Conservation (phyloP, 1,140 invertebrate genomes). For the Caenorhabditis latens region DNA sequence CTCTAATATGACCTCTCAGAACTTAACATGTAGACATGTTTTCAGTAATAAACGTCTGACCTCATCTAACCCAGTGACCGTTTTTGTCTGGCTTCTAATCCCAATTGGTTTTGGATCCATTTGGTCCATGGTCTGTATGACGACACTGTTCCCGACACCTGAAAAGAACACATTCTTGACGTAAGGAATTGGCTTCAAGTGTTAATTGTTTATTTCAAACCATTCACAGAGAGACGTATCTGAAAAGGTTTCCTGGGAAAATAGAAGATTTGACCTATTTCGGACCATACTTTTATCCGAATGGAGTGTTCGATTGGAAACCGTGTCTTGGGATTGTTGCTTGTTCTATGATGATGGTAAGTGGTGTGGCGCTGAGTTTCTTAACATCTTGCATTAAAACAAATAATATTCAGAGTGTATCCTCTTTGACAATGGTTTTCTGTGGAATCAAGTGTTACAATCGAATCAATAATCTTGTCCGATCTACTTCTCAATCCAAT, state of each 20-base stretch:
- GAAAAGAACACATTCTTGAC: neutral
- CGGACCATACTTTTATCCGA: neutral
- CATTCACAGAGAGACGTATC: neutral
- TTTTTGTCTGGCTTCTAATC: slow-evolving; percentile 1
- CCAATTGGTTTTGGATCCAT: neutral
- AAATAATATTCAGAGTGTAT: neutral
- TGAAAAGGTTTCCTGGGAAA: slow-evolving; percentile 5
- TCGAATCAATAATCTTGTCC: neutral
- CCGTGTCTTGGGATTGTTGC: neutral
- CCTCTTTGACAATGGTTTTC: neutral
- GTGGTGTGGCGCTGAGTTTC: neutral
- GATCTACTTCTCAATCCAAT: neutral
- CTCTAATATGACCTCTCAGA: neutral
- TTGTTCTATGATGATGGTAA: neutral
- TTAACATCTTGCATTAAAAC: neutral
- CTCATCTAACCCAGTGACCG: neutral
- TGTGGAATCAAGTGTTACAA: slow-evolving; percentile 13
- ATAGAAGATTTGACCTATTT: slow-evolving; percentile 6
- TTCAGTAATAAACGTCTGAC: neutral
- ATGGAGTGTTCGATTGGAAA: neutral
- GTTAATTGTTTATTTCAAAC: neutral
- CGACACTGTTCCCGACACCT: neutral
- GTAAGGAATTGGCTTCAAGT: neutral
- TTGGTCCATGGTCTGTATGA: slow-evolving; percentile 4
- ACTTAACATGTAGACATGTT: too few relatives aligned